phyloP scores from a whole-genome alignment of 2,797 vertebrate species.

The Bradypodion ventrale region DNA sequence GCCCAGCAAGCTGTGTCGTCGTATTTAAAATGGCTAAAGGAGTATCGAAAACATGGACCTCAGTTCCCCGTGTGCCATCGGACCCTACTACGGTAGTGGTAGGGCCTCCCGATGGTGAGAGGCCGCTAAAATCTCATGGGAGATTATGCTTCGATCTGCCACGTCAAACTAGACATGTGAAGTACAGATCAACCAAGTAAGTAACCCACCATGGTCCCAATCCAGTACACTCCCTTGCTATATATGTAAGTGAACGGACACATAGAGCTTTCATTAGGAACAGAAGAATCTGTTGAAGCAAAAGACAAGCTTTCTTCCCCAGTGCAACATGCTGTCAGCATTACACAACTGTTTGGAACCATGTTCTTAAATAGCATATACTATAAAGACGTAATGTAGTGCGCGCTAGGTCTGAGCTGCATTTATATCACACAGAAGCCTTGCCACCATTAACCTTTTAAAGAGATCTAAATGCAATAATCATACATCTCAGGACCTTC shows the following conservation, averaged over 20 bases:
- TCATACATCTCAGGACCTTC: conserved; percentile 39
- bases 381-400: neutral
- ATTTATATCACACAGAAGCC: neutral
- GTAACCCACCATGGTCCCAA: neutral
- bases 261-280: neutral
- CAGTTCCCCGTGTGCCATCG: no score
- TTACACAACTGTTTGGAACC: rapidly evolving
- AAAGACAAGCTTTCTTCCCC: no score
- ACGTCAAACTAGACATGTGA: no score
- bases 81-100: no score
- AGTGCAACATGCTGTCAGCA: neutral
- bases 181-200: no score
- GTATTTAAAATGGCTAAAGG: no score
- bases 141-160: no score
- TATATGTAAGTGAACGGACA: neutral
- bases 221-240: no score
- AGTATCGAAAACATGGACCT: no score
- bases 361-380: neutral
- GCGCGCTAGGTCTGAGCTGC: neutral
- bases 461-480: conserved; percentile 23
- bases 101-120: no score
- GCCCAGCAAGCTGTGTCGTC: no score
- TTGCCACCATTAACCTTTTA: conserved; percentile 30
- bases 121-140: no score
- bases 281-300: neutral